Evolutionary conservation across 1,140 invertebrate genomes (phyloP), one percentile per base, ranked within the genome.

Genomic region (Aphelinus certus): DNA sequence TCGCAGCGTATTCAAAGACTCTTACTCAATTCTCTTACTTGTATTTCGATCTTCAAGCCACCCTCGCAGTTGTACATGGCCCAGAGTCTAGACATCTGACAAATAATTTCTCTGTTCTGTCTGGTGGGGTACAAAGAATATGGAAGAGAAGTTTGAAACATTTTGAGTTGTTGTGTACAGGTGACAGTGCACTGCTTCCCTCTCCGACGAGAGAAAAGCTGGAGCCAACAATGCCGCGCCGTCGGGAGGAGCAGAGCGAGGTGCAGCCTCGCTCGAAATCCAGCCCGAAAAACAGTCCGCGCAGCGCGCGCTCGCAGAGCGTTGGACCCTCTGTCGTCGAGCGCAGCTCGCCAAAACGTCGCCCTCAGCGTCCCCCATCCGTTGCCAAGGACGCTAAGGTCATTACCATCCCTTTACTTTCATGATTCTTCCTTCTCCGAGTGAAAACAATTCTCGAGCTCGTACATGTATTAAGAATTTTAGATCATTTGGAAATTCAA

Each of bases 321-420:
- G 91, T 92, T 77, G 92, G 92, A 72, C 92, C 92, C 7, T 86
- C 86, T 73, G 87, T 88, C 73, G 81, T 82, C 70, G 91, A 93
- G 79, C 92, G 91, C 84, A 88, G 91, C 77, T 94, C 93, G 42
- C 94, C 94, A 46, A 94, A 94, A 81, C 90, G 93, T 73, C 92
- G 93, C 77, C 90, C 92, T 49, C 80, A 83, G 2, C 82, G 88
- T 65, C 80, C 86, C 46, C 81, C 91, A 87, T 87, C 93, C 88
- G 72, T 91, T 89, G 77, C 91, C 87, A 83, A 88, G 82, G 82
- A 89, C 79, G 82, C 83, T 76, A 86, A 89, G 87, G 84, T 45
- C 47, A 63, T 51, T 43, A 26, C 26, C 26, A 26, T 26, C 26
- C 26, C 26, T 26, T 26, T 26, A 26, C 26, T 26, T 0, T 26